Conservation (phyloP, 1,140 invertebrate species). For the Leptopilina boulardi region DNA sequence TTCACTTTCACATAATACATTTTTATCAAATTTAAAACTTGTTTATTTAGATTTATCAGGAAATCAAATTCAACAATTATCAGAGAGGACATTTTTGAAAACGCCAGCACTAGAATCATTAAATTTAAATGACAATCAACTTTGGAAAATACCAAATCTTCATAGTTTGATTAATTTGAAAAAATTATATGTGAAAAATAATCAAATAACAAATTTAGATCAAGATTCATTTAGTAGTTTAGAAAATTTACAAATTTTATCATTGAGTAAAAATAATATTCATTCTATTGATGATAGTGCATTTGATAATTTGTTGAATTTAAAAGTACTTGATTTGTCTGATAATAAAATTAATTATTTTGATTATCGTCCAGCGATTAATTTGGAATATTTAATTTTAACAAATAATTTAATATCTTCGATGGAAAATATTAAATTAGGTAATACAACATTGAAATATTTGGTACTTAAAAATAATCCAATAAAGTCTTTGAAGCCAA, state of each 20-base stretch:
- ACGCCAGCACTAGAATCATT: slow-evolving; percentile 3
- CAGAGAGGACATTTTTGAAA: not conserved
- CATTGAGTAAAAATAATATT: not conserved
- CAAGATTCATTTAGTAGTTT: not conserved
- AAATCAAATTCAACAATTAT: slow-evolving; percentile 23
- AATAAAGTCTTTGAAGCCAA: not conserved
- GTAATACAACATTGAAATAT: not conserved
- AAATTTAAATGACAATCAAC: slow-evolving; percentile 9
- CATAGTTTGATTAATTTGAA: slow-evolving; percentile 5
- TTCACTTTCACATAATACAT: not conserved
- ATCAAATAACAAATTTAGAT: not conserved
- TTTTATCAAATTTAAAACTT: not conserved
- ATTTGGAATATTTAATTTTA: not conserved
- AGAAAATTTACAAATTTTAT: not conserved
- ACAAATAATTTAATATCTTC: not conserved
- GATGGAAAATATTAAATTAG: not conserved
- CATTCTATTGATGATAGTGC: not conserved
- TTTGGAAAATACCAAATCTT: slow-evolving; percentile 28
- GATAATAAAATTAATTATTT: not conserved
- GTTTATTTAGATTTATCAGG: slow-evolving; percentile 21
- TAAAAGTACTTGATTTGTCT: slow-evolving; percentile 11
- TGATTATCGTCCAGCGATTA: not conserved
- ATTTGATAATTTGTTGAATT: slow-evolving; percentile 8
- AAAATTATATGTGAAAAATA: slow-evolving; percentile 30
- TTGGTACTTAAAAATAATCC: not conserved